These are phyloP conservation scores for Scaptomyza parva DNA, from an alignment of 2,888 invertebrate genomes.

Conservation along the genomic window DNA sequence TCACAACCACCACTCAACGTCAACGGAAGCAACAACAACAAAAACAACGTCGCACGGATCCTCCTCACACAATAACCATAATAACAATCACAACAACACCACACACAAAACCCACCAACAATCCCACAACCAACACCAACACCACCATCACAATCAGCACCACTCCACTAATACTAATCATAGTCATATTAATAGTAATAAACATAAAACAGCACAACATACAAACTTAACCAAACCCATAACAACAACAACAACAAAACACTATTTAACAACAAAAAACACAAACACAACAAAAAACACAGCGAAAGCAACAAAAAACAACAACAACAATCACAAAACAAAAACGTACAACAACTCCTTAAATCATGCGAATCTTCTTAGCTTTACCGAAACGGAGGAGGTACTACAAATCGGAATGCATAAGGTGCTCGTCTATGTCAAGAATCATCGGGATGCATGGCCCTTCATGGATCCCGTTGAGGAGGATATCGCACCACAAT, in stretches of 20 bases:
- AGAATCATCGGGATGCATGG: conserved; percentile 96
- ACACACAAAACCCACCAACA: conserved; percentile 40
- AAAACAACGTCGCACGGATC: conserved; percentile 66
- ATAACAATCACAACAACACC: conserved; percentile 22
- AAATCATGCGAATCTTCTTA: conserved; percentile 85
- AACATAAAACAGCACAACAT: conserved; percentile 49
- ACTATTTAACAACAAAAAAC: conserved; percentile 14
- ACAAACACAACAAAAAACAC: conserved; percentile 12
- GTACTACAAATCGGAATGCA: conserved; percentile 95
- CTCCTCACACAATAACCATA: conserved; percentile 31
- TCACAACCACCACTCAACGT: conserved; percentile 54
- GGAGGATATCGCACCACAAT: conserved; percentile 95
- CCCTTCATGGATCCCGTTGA: conserved; percentile 97
- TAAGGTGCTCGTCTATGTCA: conserved; percentile 94
- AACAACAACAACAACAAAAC: conserved; percentile 37
- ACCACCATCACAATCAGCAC: conserved; percentile 17
- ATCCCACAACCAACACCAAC: conserved; percentile 32
- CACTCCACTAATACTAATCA: conserved; percentile 22
- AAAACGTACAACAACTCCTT: conserved; percentile 81
- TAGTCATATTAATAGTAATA: conserved; percentile 63
- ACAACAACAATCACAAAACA: conserved; percentile 55
- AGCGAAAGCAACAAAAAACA: conserved; percentile 61
- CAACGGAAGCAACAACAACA: conserved; percentile 56
- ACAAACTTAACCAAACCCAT: conserved; percentile 42
- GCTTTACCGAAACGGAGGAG: conserved; percentile 92